These are phyloP conservation scores for Peromyscus maniculatus DNA, from an alignment of 2,113 vertebrate genomes.

Conservation along the genomic window DNA sequence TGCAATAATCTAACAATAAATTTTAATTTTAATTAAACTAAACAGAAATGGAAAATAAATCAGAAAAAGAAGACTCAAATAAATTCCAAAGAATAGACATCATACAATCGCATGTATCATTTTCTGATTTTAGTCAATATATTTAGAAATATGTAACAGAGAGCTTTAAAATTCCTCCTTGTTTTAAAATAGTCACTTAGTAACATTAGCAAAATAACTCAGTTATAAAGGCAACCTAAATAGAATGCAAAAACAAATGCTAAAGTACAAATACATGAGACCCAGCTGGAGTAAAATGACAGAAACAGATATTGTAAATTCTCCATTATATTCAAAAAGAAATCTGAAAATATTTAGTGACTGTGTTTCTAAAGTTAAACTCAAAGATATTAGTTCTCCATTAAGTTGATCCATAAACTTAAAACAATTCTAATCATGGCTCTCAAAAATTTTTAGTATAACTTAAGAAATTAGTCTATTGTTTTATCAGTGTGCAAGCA, in stretches of 20 bases:
- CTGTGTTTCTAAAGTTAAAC: neutral
- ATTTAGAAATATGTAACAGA: constrained; percentile 23
- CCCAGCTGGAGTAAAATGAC: neutral
- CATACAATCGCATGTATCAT: neutral
- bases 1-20: neutral
- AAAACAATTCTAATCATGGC: neutral
- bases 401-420: neutral
- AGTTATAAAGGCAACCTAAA: neutral
- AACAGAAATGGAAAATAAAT: constrained; percentile 8
- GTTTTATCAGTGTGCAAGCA: neutral
- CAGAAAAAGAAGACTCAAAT: neutral
- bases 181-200: neutral
- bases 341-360: neutral
- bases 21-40: constrained; percentile 48
- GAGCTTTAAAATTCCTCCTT: neutral
- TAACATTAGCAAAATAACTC: constrained; percentile 7
- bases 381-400: neutral
- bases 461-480: neutral
- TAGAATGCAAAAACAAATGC: neutral
- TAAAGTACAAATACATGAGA: neutral
- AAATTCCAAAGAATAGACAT: constrained; percentile 24
- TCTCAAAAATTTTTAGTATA: neutral
- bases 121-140: constrained; percentile 38
- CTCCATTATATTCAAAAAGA: neutral
- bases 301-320: neutral